Evolutionary conservation across 2,113 vertebrate species (phyloP).

Genomic region (Martes martes): DNA sequence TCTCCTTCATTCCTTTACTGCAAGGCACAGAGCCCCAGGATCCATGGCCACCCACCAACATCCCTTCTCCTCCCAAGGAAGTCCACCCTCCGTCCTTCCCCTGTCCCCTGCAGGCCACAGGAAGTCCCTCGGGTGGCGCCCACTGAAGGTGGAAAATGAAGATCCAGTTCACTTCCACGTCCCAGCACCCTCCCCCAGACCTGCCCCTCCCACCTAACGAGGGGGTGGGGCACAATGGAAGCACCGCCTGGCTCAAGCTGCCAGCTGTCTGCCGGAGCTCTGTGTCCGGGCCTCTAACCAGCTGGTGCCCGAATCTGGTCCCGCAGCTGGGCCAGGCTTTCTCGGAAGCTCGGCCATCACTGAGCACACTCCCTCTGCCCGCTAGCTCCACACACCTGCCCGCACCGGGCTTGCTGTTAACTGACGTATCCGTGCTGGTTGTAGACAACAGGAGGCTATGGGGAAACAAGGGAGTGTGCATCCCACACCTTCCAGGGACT

Average conservation of each 20-base stretch:
- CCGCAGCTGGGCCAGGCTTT: background rate
- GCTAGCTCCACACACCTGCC: background rate
- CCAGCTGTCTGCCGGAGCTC: background rate
- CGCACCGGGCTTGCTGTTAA: background rate
- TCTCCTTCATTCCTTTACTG: background rate
- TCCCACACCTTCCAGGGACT: background rate
- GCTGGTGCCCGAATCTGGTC: background rate
- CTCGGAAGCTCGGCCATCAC: fast-evolving
- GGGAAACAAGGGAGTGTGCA: background rate
- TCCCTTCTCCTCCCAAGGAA: background rate
- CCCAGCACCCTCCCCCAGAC: background rate
- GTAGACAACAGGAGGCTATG: fast-evolving
- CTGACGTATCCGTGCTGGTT: fast-evolving
- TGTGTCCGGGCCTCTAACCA: background rate
- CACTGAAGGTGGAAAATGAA: background rate
- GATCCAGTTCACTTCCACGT: background rate
- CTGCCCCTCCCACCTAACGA: background rate
- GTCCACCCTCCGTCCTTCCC: background rate
- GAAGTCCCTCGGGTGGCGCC: no score
- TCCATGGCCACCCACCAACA: background rate
- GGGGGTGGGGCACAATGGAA: fast-evolving
- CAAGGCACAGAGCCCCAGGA: fast-evolving
- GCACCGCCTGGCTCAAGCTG: fast-evolving
- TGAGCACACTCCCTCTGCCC: fast-evolving
- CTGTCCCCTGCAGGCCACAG: background rate